These are phyloP conservation scores for Zosterops borbonicus DNA, from an alignment of 2,113 vertebrate species.

Conservation along the genomic window DNA sequence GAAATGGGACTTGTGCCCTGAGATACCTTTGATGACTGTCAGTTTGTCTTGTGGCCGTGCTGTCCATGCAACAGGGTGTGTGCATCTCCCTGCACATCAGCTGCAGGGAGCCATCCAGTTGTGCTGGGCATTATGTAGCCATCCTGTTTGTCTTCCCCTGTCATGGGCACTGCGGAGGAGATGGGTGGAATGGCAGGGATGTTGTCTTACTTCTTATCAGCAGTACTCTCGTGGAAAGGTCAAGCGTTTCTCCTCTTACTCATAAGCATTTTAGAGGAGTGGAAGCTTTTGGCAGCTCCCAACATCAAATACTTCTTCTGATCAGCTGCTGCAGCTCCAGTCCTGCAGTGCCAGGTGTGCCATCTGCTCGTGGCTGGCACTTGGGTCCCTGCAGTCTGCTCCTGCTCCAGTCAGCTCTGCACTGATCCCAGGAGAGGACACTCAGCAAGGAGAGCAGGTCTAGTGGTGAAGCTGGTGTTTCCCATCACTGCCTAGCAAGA, in stretches of 20 bases:
- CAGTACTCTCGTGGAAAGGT: neutral
- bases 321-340: neutral
- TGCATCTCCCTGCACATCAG: fast-evolving
- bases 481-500: neutral
- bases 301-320: neutral
- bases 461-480: neutral
- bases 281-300: neutral
- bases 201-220: neutral
- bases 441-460: fast-evolving
- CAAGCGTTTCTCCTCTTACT: neutral
- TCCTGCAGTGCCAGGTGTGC: fast-evolving
- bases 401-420: neutral
- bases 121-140: neutral
- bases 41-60: neutral
- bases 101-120: neutral
- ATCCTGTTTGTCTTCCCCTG: neutral
- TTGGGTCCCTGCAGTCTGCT: neutral
- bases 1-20: neutral
- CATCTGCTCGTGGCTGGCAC: fast-evolving
- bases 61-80: neutral
- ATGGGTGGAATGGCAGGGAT: neutral
- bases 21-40: neutral
- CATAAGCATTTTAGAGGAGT: neutral
- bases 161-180: neutral
- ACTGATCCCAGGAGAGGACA: neutral